Percentiles rank a stretch among this genome's conserved stretches.
phyloP scores from a whole-genome alignment of 1,140 invertebrate species.

The Thaumatotibia leucotreta region DNA sequence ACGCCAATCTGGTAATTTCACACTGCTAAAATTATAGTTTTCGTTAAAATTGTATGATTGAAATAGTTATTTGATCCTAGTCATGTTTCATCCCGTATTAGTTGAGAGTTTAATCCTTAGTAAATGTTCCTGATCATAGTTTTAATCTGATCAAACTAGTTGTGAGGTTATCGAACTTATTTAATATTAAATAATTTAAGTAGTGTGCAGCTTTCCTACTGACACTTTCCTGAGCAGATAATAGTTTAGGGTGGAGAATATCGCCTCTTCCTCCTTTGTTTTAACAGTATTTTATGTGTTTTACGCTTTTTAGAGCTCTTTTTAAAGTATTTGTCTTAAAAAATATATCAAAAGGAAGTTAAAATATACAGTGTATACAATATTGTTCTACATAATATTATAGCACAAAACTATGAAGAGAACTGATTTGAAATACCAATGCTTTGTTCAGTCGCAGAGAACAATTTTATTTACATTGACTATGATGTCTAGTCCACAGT shows the following conservation, averaged over 20 bases:
- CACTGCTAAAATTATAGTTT: neutral
- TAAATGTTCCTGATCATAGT: conserved; percentile 51
- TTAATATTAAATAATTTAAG: conserved; percentile 27
- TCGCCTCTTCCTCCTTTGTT: conserved; percentile 15
- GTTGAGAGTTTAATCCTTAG: conserved; percentile 34
- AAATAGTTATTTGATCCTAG: conserved; percentile 2
- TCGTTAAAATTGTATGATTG: neutral
- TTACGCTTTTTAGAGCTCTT: neutral
- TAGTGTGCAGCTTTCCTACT: conserved; percentile 27
- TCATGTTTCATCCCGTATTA: neutral
- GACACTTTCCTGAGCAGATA: neutral
- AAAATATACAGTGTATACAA: neutral
- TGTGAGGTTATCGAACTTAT: conserved; percentile 23
- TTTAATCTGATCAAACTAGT: conserved; percentile 45
- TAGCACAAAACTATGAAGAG: neutral
- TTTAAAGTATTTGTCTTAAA: neutral
- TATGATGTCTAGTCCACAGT: neutral
- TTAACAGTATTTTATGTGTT: neutral
- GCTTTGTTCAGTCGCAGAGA: neutral
- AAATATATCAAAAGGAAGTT: neutral
- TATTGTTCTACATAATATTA: neutral
- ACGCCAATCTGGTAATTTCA: too few species aligned
- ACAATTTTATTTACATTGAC: conserved; percentile 6
- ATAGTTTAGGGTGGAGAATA: neutral
- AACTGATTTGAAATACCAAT: neutral